These are phyloP conservation scores for Gymnothorax javanicus DNA, from an alignment of 2,797 vertebrate genomes.

Conservation along the genomic window DNA sequence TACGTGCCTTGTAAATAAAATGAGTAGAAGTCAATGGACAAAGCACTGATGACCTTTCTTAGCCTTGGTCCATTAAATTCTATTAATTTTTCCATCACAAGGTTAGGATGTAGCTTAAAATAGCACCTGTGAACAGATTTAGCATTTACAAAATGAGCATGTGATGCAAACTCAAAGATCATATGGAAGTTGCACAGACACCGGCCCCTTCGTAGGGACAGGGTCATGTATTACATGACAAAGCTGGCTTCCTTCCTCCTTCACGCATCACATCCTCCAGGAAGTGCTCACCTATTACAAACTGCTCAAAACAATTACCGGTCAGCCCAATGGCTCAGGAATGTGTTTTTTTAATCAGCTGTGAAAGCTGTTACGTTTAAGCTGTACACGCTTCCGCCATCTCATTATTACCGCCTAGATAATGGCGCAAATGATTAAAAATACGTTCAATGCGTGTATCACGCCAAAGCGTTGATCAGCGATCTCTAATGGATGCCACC, in stretches of 20 bases:
- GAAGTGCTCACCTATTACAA: slow-evolving; percentile 7
- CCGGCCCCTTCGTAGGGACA: neutral
- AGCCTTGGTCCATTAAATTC: too few relatives aligned
- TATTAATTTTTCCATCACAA: too few relatives aligned
- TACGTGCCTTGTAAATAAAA: too few relatives aligned
- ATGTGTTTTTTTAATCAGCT: slow-evolving; percentile 8
- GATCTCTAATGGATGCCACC: neutral
- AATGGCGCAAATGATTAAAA: slow-evolving; percentile 5
- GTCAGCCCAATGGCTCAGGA: neutral
- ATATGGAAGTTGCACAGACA: neutral
- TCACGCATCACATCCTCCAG: slow-evolving; percentile 6
- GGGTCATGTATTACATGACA: neutral
- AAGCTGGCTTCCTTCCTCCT: slow-evolving; percentile 2
- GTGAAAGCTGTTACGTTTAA: neutral
- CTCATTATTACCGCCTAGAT: neutral
- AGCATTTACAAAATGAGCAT: neutral
- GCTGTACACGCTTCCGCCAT: neutral
- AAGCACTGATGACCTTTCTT: too few relatives aligned
- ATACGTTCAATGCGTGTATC: neutral
- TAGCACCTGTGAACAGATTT: neutral
- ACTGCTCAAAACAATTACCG: neutral
- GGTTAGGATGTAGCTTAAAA: neutral
- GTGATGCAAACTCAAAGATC: neutral
- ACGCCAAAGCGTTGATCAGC: neutral
- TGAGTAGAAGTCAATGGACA: too few relatives aligned